Conservation (phyloP, 2,113 vertebrate species). For the Saccopteryx bilineata region DNA sequence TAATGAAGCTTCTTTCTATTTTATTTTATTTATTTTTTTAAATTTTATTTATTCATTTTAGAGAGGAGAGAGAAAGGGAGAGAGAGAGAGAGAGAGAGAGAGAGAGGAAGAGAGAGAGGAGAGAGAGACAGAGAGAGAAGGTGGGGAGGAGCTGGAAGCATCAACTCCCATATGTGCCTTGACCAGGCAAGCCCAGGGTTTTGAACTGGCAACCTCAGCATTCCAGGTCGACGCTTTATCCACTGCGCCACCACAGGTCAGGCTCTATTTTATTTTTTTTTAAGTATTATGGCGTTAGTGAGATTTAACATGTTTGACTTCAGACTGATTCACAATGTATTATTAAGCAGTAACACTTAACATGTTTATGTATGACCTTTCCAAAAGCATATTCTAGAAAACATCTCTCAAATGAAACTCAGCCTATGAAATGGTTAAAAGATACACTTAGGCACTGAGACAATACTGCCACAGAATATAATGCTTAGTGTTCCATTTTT, state of each 20-base stretch:
- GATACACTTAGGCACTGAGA: slow-evolving; percentile 44
- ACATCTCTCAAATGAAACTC: slow-evolving; percentile 44
- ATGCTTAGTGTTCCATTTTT: slow-evolving; percentile 52
- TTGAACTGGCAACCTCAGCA: too few relatives aligned
- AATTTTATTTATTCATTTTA: too few relatives aligned
- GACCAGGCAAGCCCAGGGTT: too few relatives aligned
- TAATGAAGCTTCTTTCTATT: slow-evolving; percentile 27
- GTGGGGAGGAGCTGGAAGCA: too few relatives aligned
- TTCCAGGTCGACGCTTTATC: too few relatives aligned
- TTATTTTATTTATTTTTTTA: neutral
- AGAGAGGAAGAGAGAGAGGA: too few relatives aligned
- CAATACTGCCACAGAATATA: slow-evolving; percentile 32
- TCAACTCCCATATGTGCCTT: too few relatives aligned
- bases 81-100: too few relatives aligned
- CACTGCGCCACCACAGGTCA: too few relatives aligned
- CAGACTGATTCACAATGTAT: neutral
- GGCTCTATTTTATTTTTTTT: neutral
- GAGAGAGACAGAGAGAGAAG: too few relatives aligned
- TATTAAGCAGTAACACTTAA: slow-evolving; percentile 24
- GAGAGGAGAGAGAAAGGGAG: too few relatives aligned
- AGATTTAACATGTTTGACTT: slow-evolving; percentile 7
- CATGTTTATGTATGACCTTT: slow-evolving; percentile 61
- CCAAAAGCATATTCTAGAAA: slow-evolving; percentile 18
- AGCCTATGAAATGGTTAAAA: slow-evolving; percentile 61
- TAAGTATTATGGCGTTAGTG: neutral